A percentile compares a stretch with the other conserved stretches of the same genome.
These are phyloP conservation scores for Arctocebus calabarensis DNA, from an alignment of 2,797 vertebrate species.

Conservation along the genomic window DNA sequence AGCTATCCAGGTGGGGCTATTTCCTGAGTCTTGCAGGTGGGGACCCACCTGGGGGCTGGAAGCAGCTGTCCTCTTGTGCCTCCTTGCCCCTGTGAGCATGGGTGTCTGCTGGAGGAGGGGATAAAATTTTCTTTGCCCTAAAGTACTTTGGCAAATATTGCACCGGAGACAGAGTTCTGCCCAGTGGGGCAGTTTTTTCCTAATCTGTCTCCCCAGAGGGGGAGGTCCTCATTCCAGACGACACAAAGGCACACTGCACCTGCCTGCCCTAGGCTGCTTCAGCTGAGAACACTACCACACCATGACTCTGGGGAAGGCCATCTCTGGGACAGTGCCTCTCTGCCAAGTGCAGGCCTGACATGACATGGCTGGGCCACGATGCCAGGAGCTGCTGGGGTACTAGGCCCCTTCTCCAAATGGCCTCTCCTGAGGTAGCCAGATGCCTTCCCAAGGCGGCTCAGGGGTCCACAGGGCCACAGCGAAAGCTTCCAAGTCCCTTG, in stretches of 20 bases:
- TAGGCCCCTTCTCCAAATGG: background rate
- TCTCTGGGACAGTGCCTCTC: background rate
- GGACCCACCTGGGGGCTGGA: background rate
- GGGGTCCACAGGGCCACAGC: background rate
- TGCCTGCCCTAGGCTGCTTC: background rate
- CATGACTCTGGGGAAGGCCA: rapidly evolving
- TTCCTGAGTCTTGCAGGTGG: background rate
- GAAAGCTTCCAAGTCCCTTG: background rate
- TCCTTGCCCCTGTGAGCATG: rapidly evolving
- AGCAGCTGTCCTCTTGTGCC: background rate
- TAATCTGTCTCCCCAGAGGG: background rate
- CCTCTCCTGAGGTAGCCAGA: background rate
- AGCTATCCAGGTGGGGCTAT: too few species aligned
- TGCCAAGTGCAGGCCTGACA: background rate
- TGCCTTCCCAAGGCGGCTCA: background rate
- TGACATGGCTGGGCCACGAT: background rate
- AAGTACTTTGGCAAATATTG: background rate
- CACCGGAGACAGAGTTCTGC: background rate
- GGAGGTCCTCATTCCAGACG: background rate
- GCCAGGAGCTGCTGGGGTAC: background rate
- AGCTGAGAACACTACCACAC: background rate
- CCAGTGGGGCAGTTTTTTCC: background rate
- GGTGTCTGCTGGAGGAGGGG: background rate
- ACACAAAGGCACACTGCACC: background rate
- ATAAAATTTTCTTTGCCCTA: background rate